Percentiles rank a stretch among this genome's conserved stretches.
phyloP scores from a whole-genome alignment of 2,113 vertebrate species.

The Boleophthalmus pectinirostris region DNA sequence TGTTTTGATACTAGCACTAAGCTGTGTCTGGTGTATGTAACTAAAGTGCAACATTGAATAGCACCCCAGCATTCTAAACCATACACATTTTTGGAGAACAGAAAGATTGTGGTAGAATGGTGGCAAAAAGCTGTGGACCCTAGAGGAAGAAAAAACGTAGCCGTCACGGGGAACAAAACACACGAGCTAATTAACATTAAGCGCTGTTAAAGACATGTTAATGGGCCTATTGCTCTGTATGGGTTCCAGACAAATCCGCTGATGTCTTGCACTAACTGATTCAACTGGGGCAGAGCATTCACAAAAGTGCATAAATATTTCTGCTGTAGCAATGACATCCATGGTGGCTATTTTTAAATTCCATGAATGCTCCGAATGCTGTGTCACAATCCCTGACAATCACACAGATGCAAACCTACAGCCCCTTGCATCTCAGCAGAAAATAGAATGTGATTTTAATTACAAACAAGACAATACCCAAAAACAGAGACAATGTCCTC shows the following conservation, averaged over 20 bases:
- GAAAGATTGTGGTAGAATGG: neutral
- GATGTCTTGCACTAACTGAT: conserved; percentile 34
- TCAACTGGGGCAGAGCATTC: conserved; percentile 44
- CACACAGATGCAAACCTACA: conserved; percentile 34
- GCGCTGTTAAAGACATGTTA: conserved; percentile 18
- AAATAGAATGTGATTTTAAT: conserved; percentile 56
- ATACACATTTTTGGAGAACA: too few species aligned
- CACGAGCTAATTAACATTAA: conserved; percentile 22
- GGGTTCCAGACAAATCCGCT: conserved; percentile 7
- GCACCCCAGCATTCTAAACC: neutral
- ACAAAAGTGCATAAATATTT: conserved; percentile 53
- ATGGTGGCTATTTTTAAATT: conserved; percentile 61
- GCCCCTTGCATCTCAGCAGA: conserved; percentile 19
- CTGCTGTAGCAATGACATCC: conserved; percentile 32
- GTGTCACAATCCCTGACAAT: conserved; percentile 53
- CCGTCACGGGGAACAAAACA: conserved; percentile 3
- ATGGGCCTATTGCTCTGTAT: conserved; percentile 15
- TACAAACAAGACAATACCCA: conserved; percentile 47
- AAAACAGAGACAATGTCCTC: neutral
- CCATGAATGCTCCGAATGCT: conserved; percentile 38
- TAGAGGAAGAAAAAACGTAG: neutral
- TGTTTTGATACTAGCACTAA: too few species aligned
- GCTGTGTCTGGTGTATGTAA: too few species aligned
- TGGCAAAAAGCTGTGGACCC: too few species aligned
- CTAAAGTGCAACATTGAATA: neutral